Base-by-base conservation (phyloP, 1,140 invertebrate species). In the Zaprionus vittiger region DNA sequence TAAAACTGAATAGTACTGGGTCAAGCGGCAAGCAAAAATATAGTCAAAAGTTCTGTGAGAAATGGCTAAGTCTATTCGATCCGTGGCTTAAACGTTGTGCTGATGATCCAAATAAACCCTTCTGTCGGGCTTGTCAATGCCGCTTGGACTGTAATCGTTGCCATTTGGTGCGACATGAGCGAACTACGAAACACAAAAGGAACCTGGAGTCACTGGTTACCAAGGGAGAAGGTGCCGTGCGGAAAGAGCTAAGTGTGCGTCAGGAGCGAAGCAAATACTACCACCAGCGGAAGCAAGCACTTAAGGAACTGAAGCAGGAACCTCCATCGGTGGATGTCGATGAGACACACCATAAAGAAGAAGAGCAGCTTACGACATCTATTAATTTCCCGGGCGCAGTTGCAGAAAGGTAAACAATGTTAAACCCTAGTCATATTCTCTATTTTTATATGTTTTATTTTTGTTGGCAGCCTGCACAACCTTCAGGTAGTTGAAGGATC, bases 181-280 rank as follows among this genome's bases (percentile, higher is more conserved):
- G 79, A 0, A 92, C 91, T 9, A 85, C 81, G 12, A 92, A 92
- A 52, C 91, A 92, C 59, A 73, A 81, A 28, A 77, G 91, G 6
- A 92, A 92, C 57, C 47, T 92, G 37, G 85, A 92, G 54, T 74
- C 73, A 1, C 60, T 86, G n/a, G 44, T 92, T 2, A 80, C 72
- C 20, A 91, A 92, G 28, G 91, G 91, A 0, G 91, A 92, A 55
- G 73, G 75, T n/a, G 84, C 83, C 9, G 83, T 79, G 17, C 57
- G 75, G 2, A 70, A 79, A 26, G 91, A 92, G 52, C 20, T 91
- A 17, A 85, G 77, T 14, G 89, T 92, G 15, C 82, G 91, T 0
- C 83, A 84, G 41, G 82, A 92, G 31, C 87, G 87, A 1, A 92
- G 82, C 69, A 92, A 92, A 60, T 92, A 92, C 37, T 92, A 92